phyloP scores from a whole-genome alignment of 2,113 vertebrate genomes.

The Mus musculus region DNA sequence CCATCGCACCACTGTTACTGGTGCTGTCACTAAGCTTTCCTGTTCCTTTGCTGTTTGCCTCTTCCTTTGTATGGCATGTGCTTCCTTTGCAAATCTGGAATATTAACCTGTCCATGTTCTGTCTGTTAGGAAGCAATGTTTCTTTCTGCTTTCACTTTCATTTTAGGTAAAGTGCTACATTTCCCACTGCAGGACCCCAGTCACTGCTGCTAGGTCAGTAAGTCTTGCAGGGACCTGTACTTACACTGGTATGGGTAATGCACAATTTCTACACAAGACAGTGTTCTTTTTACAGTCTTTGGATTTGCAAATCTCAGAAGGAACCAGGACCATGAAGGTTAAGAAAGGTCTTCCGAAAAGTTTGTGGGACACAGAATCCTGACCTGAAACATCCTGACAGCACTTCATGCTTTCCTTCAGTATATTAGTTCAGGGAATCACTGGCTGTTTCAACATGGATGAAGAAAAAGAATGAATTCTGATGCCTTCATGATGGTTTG shows the following conservation, averaged over 20 bases:
- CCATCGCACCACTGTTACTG: neutral
- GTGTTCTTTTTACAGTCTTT: neutral
- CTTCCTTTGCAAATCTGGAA: constrained; percentile 40
- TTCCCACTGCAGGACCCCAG: neutral
- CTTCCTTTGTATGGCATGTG: neutral
- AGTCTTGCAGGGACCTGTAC: neutral
- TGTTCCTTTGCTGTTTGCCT: neutral
- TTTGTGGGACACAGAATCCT: neutral
- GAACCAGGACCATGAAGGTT: neutral
- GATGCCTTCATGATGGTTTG: constrained; percentile 3
- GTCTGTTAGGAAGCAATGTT: neutral
- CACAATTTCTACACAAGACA: neutral
- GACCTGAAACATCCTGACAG: neutral
- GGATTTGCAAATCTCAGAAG: neutral
- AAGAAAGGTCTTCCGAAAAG: constrained; percentile 2
- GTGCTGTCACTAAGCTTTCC: neutral
- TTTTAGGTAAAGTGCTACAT: neutral
- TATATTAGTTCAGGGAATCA: neutral
- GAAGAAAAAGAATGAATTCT: constrained; percentile 55
- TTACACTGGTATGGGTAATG: neutral
- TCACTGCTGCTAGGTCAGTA: neutral
- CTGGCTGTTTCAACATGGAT: constrained; percentile 49
- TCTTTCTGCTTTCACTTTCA: neutral
- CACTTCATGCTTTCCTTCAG: constrained; percentile 24
- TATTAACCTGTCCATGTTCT: constrained; percentile 8